These are phyloP conservation scores for Chromis chromis DNA, from an alignment of 2,797 vertebrate species.

Conservation along the genomic window DNA sequence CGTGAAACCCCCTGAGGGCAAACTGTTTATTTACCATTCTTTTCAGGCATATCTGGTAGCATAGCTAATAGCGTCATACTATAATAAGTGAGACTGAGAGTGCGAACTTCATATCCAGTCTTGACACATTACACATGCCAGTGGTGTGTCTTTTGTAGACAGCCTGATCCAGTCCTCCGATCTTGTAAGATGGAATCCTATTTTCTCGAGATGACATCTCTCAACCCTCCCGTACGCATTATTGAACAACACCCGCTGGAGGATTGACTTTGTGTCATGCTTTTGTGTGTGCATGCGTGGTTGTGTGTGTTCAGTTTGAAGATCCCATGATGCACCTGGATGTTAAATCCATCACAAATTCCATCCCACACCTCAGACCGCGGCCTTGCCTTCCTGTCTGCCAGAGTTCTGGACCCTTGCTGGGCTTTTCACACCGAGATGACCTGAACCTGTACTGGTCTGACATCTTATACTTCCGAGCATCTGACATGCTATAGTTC, in stretches of 20 bases:
- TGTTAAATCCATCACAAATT: slow-evolving; percentile 58
- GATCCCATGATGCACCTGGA: slow-evolving; percentile 29
- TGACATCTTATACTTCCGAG: slow-evolving; percentile 61
- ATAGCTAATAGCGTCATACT: slow-evolving; percentile 41
- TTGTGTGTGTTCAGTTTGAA: slow-evolving; percentile 11
- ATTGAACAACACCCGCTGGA: slow-evolving; percentile 46
- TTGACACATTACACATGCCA: slow-evolving; percentile 35
- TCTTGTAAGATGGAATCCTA: slow-evolving; percentile 48
- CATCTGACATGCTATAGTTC: slow-evolving; percentile 29
- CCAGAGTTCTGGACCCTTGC: slow-evolving; percentile 42
- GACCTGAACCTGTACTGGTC: slow-evolving; percentile 53
- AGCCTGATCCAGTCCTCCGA: slow-evolving; percentile 35
- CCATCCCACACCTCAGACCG: slow-evolving; percentile 35
- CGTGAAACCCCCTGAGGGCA: slow-evolving; percentile 27
- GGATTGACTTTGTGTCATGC: slow-evolving; percentile 66
- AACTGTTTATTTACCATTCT: slow-evolving; percentile 48
- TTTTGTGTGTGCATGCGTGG: background rate
- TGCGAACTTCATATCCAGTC: slow-evolving; percentile 42
- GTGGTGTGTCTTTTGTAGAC: slow-evolving; percentile 43
- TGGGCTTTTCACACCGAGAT: slow-evolving; percentile 51
- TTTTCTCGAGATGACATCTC: slow-evolving; percentile 61
- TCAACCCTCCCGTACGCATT: slow-evolving; percentile 48
- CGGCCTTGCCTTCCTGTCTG: slow-evolving; percentile 31
- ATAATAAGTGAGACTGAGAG: slow-evolving; percentile 39
- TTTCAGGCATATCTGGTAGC: slow-evolving; percentile 34